Percentiles rank a stretch among this genome's conserved stretches.
phyloP scores from a whole-genome alignment of 2,113 vertebrate species.

The Sebastes fasciatus region DNA sequence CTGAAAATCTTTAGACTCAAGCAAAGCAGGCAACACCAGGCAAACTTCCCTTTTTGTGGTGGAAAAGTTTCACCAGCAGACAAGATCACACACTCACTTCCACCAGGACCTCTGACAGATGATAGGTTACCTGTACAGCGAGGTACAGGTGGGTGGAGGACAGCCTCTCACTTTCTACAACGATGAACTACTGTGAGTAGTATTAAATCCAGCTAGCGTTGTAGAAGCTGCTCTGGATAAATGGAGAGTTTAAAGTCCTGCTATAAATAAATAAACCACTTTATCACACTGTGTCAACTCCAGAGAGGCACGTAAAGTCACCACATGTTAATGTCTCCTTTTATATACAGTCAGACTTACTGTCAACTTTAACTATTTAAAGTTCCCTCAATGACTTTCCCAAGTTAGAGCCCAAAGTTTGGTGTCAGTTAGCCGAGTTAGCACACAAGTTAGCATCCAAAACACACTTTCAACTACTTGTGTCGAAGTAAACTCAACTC shows the following conservation, averaged over 20 bases:
- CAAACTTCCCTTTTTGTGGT: constrained; percentile 40
- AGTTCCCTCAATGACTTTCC: constrained; percentile 21
- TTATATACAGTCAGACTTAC: not conserved
- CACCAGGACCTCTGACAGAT: not conserved
- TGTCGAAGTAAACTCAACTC: not conserved
- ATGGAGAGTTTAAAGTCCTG: constrained; percentile 11
- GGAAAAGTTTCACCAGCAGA: constrained; percentile 29
- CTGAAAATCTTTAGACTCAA: not conserved
- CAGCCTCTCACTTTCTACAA: not conserved
- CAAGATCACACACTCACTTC: constrained; percentile 34
- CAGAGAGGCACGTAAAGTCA: no score
- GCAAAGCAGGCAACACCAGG: not conserved
- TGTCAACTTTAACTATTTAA: not conserved
- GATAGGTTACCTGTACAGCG: not conserved
- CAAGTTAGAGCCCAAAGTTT: constrained; percentile 19
- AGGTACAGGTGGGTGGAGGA: not conserved
- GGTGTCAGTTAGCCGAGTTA: constrained; percentile 40
- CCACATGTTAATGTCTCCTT: not conserved
- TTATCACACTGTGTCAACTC: not conserved
- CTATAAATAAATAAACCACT: constrained; percentile 24
- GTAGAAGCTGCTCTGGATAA: not conserved
- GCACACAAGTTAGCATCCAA: constrained; percentile 57
- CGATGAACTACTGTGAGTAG: not conserved
- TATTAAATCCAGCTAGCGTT: not conserved
- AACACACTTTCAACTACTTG: not conserved